Percentiles rank a stretch among this genome's conserved stretches.
These are phyloP conservation scores for Galago senegalensis DNA, from an alignment of 2,797 vertebrate species.

Conservation along the genomic window DNA sequence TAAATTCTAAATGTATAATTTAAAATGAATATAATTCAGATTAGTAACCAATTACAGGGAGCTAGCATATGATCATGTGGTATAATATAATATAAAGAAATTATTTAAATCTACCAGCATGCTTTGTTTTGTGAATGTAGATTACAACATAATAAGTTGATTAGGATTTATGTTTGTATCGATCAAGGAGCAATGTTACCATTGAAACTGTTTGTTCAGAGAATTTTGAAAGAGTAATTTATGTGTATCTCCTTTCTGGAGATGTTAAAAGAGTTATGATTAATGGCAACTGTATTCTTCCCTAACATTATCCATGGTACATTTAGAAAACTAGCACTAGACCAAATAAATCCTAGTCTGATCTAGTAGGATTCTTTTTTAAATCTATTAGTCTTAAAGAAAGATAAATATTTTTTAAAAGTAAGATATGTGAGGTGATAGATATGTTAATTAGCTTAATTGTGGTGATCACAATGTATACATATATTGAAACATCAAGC, in stretches of 20 bases:
- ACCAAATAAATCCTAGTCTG: constrained; percentile 42
- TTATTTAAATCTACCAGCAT: constrained; percentile 33
- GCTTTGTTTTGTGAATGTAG: constrained; percentile 55
- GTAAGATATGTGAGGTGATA: neutral
- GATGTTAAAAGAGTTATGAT: neutral
- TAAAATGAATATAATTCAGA: constrained; percentile 54
- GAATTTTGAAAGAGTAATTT: constrained; percentile 40
- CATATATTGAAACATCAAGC: neutral
- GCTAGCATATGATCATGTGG: neutral
- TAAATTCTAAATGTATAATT: constrained; percentile 6
- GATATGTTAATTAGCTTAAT: neutral
- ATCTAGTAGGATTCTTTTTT: constrained; percentile 33
- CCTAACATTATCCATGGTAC: neutral
- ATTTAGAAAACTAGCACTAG: constrained; percentile 28
- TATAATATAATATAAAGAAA: constrained; percentile 24
- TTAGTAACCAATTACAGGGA: neutral
- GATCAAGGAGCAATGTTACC: neutral
- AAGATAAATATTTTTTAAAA: neutral
- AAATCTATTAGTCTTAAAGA: constrained; percentile 55
- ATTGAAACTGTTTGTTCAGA: neutral
- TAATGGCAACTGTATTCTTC: neutral
- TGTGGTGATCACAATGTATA: neutral
- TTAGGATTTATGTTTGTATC: constrained; percentile 53
- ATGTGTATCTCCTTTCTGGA: constrained; percentile 3
- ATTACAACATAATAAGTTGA: constrained; percentile 49